Evolutionary conservation across 2,113 vertebrate species (phyloP).

Genomic region (Chaetodon trifascialis): DNA sequence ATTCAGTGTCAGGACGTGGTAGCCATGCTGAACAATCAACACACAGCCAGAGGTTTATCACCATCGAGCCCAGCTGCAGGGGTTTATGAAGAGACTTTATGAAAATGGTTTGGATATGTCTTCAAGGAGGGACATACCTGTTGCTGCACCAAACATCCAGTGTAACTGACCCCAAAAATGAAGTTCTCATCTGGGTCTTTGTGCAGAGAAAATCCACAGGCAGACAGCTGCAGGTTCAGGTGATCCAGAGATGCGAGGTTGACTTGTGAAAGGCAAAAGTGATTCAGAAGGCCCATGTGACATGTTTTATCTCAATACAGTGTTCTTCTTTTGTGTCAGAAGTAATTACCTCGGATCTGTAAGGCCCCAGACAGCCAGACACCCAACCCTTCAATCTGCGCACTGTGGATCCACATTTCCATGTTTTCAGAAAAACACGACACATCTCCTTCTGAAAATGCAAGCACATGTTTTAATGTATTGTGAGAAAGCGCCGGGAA

Average conservation of each 20-base stretch:
- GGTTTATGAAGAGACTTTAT: neutral
- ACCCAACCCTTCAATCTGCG: conserved; percentile 68
- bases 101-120: neutral
- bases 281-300: neutral
- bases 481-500: neutral
- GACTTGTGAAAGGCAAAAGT: conserved; percentile 46
- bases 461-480: neutral
- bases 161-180: conserved; percentile 80
- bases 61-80: neutral
- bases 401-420: conserved; percentile 79
- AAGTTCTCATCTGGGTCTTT: conserved; percentile 75
- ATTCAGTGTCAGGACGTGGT: conserved; percentile 68
- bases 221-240: conserved; percentile 74
- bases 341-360: conserved; percentile 68
- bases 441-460: conserved; percentile 73
- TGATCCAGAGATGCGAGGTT: conserved; percentile 72
- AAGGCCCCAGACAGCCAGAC: conserved; percentile 75
- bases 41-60: neutral
- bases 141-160: conserved; percentile 77
- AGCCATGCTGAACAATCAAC: conserved; percentile 57
- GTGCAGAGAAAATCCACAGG: conserved; percentile 77
- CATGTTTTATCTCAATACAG: neutral
- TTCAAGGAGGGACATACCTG: conserved; percentile 51
- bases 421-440: conserved; percentile 82
- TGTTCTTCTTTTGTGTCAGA: neutral